These are phyloP conservation scores for Takifugu bimaculatus DNA, from an alignment of 2,113 vertebrate species.

Conservation along the genomic window DNA sequence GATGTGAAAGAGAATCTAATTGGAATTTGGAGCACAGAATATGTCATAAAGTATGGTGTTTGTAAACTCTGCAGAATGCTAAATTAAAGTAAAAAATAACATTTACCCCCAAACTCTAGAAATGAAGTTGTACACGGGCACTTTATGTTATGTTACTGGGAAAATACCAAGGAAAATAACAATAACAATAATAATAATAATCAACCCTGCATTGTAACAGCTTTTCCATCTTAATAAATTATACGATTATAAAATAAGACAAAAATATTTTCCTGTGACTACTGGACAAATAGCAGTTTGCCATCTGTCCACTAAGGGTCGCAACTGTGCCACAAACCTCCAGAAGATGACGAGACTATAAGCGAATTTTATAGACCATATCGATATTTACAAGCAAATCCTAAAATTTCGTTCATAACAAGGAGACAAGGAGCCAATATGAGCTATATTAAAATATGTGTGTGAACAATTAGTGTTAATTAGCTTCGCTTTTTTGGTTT, in stretches of 20 bases:
- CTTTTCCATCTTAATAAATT: too few relatives aligned
- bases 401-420: too few relatives aligned
- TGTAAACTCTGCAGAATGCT: not conserved
- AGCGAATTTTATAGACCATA: too few relatives aligned
- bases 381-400: too few relatives aligned
- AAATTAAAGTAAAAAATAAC: not conserved
- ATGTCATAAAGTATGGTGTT: not conserved
- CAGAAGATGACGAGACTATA: not conserved
- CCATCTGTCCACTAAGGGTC: slow-evolving; percentile 40
- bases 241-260: not conserved
- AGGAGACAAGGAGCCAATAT: too few relatives aligned
- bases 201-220: too few relatives aligned
- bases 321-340: slow-evolving; percentile 26
- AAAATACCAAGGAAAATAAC: not conserved
- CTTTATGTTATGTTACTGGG: not conserved
- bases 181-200: too few relatives aligned
- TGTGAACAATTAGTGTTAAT: too few relatives aligned
- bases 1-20: too few relatives aligned
- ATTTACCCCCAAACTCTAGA: not conserved
- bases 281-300: slow-evolving; percentile 21
- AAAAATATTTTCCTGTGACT: not conserved
- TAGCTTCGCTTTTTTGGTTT: too few relatives aligned
- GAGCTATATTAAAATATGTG: too few relatives aligned
- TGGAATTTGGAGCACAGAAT: not conserved
- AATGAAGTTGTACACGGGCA: slow-evolving; percentile 1